Base-by-base conservation (phyloP, 2,797 vertebrate genomes). In the Enteromius thamalakanensis region DNA sequence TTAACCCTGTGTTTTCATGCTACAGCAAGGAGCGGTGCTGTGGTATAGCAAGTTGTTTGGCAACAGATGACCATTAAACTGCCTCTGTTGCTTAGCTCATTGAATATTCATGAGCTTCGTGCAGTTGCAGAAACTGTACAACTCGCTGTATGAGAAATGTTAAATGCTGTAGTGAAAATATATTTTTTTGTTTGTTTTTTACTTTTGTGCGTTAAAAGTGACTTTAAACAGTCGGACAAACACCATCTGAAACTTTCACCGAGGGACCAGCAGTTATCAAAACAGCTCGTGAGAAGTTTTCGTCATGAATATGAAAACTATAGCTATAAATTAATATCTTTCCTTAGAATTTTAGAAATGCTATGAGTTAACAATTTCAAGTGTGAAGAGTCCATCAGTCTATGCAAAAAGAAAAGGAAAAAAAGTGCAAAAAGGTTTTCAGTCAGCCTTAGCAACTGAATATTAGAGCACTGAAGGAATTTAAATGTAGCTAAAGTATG, bases 51-150 rank as follows among this genome's bases (percentile, higher is more conserved):
- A 42, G 53, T 60, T 45, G 74, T 76, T 42, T 60, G n/a, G 74
- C 34, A 76, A 76, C 53, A 60, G 55, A 60, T n/a, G 55, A 76
- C 53, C 14, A 76, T 42, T 76, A 1, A 76, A 7, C 14, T 11
- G 53, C 34, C 53, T 76, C 32, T 4, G n/a, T n/a, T 26, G 74
- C 53, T 42, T 42, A 26, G 11, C 3, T 75, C 12, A 75, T 55
- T 75, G 15, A 37, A 76, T 76, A 76, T 76, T 17, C 11, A 75
- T 55, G 21, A 55, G 21, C 21, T 15, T n/a, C 5, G 74, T 42
- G 55, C 53, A 76, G 53, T 10, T 60, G 53, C n/a, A 42, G 37
- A 42, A 76, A 76, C 53, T 51, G 32, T 23, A n/a, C 34, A 42
- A 19, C 4, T 12, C 12, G 72, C 3, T 40, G 34, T 8, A 34